phyloP scores from a whole-genome alignment of 2,888 invertebrate genomes.

The Tanytarsus gracilentus region DNA sequence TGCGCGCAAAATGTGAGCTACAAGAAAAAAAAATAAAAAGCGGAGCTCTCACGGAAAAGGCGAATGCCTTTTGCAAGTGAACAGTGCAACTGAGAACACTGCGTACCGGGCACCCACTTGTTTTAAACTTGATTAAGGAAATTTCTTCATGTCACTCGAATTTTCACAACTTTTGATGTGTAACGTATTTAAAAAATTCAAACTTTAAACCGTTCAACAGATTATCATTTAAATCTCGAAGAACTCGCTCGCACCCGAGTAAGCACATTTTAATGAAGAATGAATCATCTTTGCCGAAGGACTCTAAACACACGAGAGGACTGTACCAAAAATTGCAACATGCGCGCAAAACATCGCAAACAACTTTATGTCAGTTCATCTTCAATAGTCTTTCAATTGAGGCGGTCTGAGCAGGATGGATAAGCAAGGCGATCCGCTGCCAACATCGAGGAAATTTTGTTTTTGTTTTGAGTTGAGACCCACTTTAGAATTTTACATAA shows the following conservation, averaged over 20 bases:
- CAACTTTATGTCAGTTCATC: not conserved
- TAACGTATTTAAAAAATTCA: conserved; percentile 4
- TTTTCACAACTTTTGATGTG: no score
- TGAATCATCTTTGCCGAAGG: not conserved
- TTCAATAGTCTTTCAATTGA: not conserved
- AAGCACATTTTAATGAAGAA: no score
- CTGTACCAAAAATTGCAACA: not conserved
- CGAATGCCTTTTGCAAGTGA: no score
- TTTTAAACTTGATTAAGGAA: no score
- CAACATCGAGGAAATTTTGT: conserved; percentile 14
- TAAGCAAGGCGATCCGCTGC: conserved; percentile 14
- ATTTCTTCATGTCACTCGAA: no score
- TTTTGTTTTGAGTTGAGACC: conserved; percentile 8
- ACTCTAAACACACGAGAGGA: conserved; percentile 9
- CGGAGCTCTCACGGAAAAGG: no score
- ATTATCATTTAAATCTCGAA: not conserved
- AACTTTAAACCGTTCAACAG: not conserved
- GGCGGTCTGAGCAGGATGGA: not conserved
- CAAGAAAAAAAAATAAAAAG: no score
- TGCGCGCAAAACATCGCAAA: not conserved
- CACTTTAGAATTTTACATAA: not conserved
- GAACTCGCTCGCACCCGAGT: no score
- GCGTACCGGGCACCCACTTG: no score
- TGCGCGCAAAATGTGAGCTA: no score
- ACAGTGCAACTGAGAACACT: no score